A percentile compares a stretch with the other conserved stretches of the same genome.
These are phyloP conservation scores for Apomyelois bistriatella DNA, from an alignment of 2,888 invertebrate species.

Conservation along the genomic window DNA sequence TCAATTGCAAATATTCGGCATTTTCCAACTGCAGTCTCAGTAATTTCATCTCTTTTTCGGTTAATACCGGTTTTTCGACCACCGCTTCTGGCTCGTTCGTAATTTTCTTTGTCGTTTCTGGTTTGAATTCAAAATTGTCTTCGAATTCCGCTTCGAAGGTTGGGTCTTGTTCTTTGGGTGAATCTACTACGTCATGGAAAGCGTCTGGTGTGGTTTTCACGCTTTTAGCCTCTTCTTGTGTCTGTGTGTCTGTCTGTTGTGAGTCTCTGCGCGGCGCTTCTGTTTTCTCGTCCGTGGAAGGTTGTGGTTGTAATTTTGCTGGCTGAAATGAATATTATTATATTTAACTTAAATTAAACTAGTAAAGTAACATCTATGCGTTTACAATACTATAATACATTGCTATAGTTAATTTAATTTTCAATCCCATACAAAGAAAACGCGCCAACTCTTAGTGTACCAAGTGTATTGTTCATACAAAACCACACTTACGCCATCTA, in stretches of 20 bases:
- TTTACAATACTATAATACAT: no score
- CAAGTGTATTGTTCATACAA: no score
- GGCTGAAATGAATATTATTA: background rate
- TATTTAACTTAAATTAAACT: no score
- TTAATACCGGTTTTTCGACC: conserved; percentile 72
- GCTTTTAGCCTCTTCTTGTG: conserved; percentile 28
- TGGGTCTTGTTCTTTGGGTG: conserved; percentile 40
- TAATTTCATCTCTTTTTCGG: conserved; percentile 79
- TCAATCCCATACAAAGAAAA: no score
- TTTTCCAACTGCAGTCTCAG: conserved; percentile 83
- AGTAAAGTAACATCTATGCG: no score
- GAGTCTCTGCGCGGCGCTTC: conserved; percentile 32
- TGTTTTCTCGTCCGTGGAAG: conserved; percentile 60
- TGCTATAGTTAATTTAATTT: no score
- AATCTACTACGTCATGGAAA: conserved; percentile 29
- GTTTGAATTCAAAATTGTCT: conserved; percentile 46
- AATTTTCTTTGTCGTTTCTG: conserved; percentile 36
- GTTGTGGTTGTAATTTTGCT: background rate
- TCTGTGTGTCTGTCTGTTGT: conserved; percentile 16
- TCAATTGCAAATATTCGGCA: conserved; percentile 83
- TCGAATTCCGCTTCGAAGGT: conserved; percentile 56
- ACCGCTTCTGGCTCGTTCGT: conserved; percentile 40
- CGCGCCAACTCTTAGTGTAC: no score
- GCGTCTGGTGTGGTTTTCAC: conserved; percentile 29
- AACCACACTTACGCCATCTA: no score